These are phyloP conservation scores for Alauda arvensis DNA, from an alignment of 2,797 vertebrate genomes.

Conservation along the genomic window DNA sequence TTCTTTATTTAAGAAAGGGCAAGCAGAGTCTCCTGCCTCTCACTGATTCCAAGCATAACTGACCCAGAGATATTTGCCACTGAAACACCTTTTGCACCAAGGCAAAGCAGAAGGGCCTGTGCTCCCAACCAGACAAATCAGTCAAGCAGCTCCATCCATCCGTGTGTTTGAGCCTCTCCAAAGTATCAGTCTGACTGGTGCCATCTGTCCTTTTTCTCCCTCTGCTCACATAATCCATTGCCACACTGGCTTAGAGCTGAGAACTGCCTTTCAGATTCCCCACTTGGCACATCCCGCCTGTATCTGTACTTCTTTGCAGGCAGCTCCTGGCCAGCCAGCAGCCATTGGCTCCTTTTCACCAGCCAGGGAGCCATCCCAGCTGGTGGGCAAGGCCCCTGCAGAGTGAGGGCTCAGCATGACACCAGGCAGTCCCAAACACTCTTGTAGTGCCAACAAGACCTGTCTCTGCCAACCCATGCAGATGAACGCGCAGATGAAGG, in stretches of 20 bases:
- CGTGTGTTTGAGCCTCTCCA: background rate
- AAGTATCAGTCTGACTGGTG: background rate
- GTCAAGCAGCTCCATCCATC: background rate
- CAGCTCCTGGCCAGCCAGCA: background rate
- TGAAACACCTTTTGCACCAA: background rate
- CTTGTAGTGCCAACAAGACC: background rate
- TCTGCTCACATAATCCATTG: background rate
- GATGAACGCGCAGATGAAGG: background rate
- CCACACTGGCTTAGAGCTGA: background rate
- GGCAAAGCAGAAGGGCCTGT: background rate
- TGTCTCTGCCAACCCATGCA: background rate
- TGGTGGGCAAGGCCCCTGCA: background rate
- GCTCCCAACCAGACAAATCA: background rate
- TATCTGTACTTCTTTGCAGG: background rate
- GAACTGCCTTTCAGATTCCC: background rate
- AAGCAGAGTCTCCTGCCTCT: constrained; percentile 11
- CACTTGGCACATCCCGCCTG: background rate
- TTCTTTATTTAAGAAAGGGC: constrained; percentile 30
- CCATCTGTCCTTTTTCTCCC: background rate
- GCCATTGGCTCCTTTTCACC: background rate
- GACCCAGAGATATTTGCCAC: background rate
- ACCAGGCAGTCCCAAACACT: background rate
- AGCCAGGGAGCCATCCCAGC: background rate
- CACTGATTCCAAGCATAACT: background rate
- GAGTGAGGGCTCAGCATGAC: background rate